These are phyloP conservation scores for Melikaiella ostensackeni DNA, from an alignment of 2,888 invertebrate species.

Conservation along the genomic window DNA sequence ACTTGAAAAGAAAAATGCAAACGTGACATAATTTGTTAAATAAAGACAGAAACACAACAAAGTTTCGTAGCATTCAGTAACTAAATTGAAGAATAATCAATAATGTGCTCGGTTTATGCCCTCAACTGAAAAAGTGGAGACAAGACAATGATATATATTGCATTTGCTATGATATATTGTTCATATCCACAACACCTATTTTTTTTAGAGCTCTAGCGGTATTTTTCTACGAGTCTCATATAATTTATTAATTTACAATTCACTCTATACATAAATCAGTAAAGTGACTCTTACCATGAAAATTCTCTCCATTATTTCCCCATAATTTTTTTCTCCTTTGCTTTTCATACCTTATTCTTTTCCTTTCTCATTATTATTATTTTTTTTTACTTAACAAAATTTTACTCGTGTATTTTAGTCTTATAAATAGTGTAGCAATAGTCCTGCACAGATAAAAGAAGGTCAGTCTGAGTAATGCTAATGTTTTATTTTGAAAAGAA, in stretches of 20 bases:
- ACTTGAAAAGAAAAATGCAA: conserved; percentile 9
- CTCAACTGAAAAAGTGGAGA: conserved; percentile 46
- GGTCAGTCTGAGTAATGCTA: neutral
- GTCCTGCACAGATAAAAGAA: neutral
- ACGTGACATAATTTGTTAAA: neutral
- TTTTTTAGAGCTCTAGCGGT: conserved; percentile 56
- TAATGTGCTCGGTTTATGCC: conserved; percentile 44
- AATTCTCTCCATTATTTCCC: conserved; percentile 51
- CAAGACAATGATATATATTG: conserved; percentile 31
- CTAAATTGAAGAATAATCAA: neutral
- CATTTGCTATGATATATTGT: conserved; percentile 4
- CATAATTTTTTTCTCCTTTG: conserved; percentile 25
- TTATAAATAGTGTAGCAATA: conserved; percentile 42
- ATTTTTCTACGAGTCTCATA: conserved; percentile 52
- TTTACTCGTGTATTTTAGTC: neutral
- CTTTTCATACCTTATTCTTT: neutral
- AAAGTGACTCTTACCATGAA: conserved; percentile 56
- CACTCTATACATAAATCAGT: conserved; percentile 57
- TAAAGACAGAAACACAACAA: neutral
- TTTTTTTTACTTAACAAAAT: conserved; percentile 25
- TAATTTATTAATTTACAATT: conserved; percentile 61
- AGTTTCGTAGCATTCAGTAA: neutral
- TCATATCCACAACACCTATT: conserved; percentile 38
- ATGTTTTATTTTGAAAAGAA: neutral
- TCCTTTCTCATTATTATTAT: conserved; percentile 6